A percentile compares a stretch with the other conserved stretches of the same genome.
phyloP scores from a whole-genome alignment of 2,888 invertebrate species.

The Portevinia maculata region DNA sequence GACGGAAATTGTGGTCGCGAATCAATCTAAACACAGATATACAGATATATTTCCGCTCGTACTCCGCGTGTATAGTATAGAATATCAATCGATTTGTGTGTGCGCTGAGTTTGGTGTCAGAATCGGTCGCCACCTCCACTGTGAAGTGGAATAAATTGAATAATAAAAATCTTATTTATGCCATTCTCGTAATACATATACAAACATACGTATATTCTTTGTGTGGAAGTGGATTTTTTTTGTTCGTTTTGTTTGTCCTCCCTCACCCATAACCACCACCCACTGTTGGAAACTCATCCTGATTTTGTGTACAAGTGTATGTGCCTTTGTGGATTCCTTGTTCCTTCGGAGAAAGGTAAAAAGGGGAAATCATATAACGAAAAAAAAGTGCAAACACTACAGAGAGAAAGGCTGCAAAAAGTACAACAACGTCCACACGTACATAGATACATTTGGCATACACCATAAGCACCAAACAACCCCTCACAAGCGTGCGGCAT shows the following conservation, averaged over 20 bases:
- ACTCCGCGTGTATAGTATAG: constrained; percentile 7
- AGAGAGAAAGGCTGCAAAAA: constrained; percentile 63
- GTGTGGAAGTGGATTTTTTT: constrained; percentile 26
- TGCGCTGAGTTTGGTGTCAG: constrained; percentile 13
- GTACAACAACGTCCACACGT: constrained; percentile 51
- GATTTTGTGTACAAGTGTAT: constrained; percentile 18
- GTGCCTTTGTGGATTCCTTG: constrained; percentile 29
- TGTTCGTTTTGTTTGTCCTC: constrained; percentile 7
- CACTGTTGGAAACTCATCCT: constrained; percentile 10
- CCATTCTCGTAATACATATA: constrained; percentile 50
- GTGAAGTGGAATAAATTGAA: constrained; percentile 63
- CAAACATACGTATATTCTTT: too few relatives aligned
- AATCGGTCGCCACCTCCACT: constrained; percentile 15
- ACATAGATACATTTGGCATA: constrained; percentile 56
- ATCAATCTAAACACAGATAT: constrained; percentile 68
- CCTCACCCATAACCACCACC: constrained; percentile 12
- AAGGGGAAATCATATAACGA: constrained; percentile 26
- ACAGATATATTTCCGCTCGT: constrained; percentile 30
- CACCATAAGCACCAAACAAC: constrained; percentile 22
- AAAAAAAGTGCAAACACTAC: constrained; percentile 69
- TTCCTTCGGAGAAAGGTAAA: constrained; percentile 45
- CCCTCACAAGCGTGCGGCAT: not conserved
- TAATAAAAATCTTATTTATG: constrained; percentile 60
- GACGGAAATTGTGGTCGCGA: constrained; percentile 65
- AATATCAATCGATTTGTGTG: constrained; percentile 56